Conservation (phyloP, 2,113 vertebrate species). For the Cnemophilus loriae region DNA sequence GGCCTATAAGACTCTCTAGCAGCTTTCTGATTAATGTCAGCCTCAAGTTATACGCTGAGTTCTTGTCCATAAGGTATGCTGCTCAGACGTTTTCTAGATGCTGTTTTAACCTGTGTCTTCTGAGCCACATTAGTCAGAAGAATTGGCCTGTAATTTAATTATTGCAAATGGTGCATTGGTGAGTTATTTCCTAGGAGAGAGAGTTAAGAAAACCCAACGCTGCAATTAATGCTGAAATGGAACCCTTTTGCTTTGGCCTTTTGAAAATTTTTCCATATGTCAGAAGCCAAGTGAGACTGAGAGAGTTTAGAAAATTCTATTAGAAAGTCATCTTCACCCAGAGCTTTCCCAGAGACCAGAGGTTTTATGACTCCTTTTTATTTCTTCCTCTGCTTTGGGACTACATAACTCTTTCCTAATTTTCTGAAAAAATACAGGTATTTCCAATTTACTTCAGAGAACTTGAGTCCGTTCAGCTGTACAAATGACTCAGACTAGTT, state of each 20-base stretch:
- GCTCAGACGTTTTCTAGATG: slow-evolving; percentile 4
- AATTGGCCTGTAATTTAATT: slow-evolving; percentile 49
- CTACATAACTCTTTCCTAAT: slow-evolving; percentile 20
- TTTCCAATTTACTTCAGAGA: slow-evolving; percentile 42
- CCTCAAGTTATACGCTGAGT: background rate
- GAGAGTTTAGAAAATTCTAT: slow-evolving; percentile 49
- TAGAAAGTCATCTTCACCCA: slow-evolving; percentile 52
- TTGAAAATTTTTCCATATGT: background rate
- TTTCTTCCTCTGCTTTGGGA: slow-evolving; percentile 29
- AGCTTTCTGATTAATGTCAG: slow-evolving; percentile 46
- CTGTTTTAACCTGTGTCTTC: slow-evolving; percentile 44
- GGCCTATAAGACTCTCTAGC: slow-evolving; percentile 2
- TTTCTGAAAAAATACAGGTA: slow-evolving; percentile 47
- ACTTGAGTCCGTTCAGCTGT: background rate
- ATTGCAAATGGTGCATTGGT: slow-evolving; percentile 43
- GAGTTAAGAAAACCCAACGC: slow-evolving; percentile 22
- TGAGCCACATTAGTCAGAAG: slow-evolving; percentile 35
- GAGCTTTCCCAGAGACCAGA: slow-evolving; percentile 38
- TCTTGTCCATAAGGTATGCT: background rate
- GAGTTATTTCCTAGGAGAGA: slow-evolving; percentile 30
- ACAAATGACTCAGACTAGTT: slow-evolving; percentile 18
- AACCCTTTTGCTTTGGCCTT: slow-evolving; percentile 11
- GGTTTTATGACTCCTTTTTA: slow-evolving; percentile 43
- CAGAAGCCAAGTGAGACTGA: slow-evolving; percentile 26
- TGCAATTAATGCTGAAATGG: slow-evolving; percentile 38